A percentile compares a stretch with the other conserved stretches of the same genome.
Evolutionary conservation across 2,888 invertebrate species (phyloP).

Genomic region (Dendrolimus houi): DNA sequence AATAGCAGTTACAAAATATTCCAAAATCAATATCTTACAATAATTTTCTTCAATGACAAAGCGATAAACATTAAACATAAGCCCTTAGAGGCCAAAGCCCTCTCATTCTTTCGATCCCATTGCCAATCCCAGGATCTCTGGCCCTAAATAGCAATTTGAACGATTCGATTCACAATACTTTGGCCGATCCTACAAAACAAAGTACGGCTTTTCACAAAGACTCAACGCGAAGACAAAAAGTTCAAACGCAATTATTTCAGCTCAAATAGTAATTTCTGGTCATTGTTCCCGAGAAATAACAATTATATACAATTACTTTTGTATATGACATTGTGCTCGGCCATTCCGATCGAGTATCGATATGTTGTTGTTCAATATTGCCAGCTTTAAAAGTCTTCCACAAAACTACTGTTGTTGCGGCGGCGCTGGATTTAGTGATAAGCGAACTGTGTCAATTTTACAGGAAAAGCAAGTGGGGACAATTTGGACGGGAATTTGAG

Average conservation of each 20-base stretch:
- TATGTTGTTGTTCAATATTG: conserved; percentile 13
- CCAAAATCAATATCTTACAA: too few relatives aligned
- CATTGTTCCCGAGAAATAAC: conserved; percentile 74
- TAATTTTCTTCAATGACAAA: too few relatives aligned
- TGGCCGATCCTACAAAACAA: conserved; percentile 33
- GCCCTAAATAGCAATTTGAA: conserved; percentile 10
- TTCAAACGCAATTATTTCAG: conserved; percentile 61
- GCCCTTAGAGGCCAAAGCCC: background rate
- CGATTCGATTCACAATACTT: conserved; percentile 29
- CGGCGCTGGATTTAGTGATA: too few relatives aligned
- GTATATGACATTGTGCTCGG: conserved; percentile 67
- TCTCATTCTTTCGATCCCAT: background rate
- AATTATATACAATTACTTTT: conserved; percentile 73
- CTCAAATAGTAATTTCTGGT: conserved; percentile 67
- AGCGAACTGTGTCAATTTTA: too few relatives aligned
- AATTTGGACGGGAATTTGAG: too few relatives aligned
- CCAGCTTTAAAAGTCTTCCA: background rate
- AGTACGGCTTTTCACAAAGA: conserved; percentile 59
- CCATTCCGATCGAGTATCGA: conserved; percentile 56
- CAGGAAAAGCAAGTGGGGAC: too few relatives aligned
- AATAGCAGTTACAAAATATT: too few relatives aligned
- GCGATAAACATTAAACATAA: too few relatives aligned
- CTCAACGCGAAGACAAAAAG: conserved; percentile 38
- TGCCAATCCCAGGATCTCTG: background rate
- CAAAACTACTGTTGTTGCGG: too few relatives aligned